phyloP scores from a whole-genome alignment of 2,797 vertebrate genomes.

The Orestias chungarensis region DNA sequence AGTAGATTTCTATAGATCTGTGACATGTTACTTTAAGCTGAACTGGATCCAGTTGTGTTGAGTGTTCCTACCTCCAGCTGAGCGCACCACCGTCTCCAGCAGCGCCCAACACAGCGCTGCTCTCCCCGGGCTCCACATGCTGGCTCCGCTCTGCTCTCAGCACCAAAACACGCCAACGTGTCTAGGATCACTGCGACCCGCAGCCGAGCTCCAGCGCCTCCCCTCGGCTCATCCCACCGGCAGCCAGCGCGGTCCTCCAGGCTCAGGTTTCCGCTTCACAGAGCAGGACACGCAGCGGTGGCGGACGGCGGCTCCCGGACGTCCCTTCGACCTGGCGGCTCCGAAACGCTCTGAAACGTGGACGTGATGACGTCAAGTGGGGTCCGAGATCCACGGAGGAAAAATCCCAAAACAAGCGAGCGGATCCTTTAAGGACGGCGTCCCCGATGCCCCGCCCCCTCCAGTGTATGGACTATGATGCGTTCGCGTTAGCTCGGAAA shows the following conservation, averaged over 20 bases:
- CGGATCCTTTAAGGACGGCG: slow-evolving; percentile 14
- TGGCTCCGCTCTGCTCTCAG: slow-evolving; percentile 26
- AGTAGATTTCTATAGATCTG: too few species aligned
- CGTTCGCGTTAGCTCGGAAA: slow-evolving; percentile 6
- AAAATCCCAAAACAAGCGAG: not conserved
- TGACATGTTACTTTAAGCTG: not conserved
- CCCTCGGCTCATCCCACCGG: not conserved
- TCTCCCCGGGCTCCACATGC: slow-evolving; percentile 69
- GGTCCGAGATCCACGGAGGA: too few species aligned
- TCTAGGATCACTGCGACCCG: slow-evolving; percentile 1
- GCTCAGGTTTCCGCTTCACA: not conserved
- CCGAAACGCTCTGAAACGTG: not conserved
- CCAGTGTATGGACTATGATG: slow-evolving; percentile 18
- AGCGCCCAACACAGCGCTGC: slow-evolving; percentile 66
- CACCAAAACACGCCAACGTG: not conserved
- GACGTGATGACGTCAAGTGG: not conserved
- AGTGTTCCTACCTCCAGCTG: slow-evolving; percentile 61
- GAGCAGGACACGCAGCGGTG: slow-evolving; percentile 22
- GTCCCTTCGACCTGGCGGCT: not conserved
- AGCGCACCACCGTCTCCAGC: slow-evolving; percentile 56
- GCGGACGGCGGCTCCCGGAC: slow-evolving; percentile 17
- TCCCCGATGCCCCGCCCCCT: slow-evolving; percentile 68
- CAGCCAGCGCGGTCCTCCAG: not conserved
- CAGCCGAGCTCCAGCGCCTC: not conserved
- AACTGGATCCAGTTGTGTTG: not conserved